These are phyloP conservation scores for Phylloscopus whistleri DNA, from an alignment of 2,113 vertebrate species.

Conservation along the genomic window DNA sequence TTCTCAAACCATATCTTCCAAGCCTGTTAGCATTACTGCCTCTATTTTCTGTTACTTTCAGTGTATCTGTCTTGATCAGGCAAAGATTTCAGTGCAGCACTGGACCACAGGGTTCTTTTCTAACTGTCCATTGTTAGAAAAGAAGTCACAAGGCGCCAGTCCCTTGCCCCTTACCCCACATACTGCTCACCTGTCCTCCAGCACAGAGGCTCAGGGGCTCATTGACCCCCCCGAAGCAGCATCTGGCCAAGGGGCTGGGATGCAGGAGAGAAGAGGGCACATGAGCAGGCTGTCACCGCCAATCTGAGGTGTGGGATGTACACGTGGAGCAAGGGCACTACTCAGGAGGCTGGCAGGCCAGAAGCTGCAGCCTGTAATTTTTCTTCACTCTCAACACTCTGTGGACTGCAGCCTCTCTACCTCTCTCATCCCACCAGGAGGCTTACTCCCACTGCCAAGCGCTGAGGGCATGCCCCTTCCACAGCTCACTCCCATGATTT, in stretches of 20 bases:
- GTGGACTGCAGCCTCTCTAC: neutral
- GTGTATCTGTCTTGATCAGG: neutral
- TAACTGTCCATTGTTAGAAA: no score
- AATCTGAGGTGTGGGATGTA: neutral
- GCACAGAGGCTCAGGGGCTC: rapidly evolving
- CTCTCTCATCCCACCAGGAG: neutral
- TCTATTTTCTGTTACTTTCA: neutral
- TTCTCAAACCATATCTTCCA: neutral
- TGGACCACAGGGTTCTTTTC: neutral
- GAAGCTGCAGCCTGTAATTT: neutral
- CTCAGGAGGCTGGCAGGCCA: neutral
- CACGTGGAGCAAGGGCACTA: rapidly evolving
- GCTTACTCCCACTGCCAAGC: neutral
- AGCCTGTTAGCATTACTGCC: neutral
- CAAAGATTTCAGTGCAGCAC: neutral
- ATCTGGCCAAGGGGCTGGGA: rapidly evolving
- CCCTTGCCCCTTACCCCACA: neutral
- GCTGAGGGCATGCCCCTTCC: neutral
- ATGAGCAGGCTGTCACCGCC: rapidly evolving
- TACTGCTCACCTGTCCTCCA: neutral
- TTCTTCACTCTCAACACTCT: neutral
- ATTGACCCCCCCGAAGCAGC: neutral
- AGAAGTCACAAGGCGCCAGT: neutral
- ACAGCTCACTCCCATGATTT: neutral
- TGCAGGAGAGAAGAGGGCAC: neutral